phyloP scores from a whole-genome alignment of 2,888 invertebrate genomes.

The Liodrosophila aerea region DNA sequence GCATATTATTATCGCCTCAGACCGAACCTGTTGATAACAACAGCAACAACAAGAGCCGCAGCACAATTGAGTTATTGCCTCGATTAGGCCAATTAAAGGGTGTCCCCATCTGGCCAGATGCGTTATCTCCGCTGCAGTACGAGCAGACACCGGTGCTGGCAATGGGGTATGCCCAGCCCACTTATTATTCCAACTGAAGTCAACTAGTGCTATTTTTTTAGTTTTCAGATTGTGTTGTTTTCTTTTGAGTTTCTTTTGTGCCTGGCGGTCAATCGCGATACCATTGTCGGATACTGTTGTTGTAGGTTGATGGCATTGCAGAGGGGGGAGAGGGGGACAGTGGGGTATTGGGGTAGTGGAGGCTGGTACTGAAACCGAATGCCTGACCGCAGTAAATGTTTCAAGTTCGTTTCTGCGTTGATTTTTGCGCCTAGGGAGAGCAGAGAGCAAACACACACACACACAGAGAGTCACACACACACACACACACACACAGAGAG shows the following conservation, averaged over 20 bases:
- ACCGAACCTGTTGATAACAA: constrained; percentile 56
- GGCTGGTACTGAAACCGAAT: not conserved
- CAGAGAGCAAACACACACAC: constrained; percentile 28
- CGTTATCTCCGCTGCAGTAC: constrained; percentile 1
- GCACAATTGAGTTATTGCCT: constrained; percentile 74
- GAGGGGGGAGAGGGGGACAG: not conserved
- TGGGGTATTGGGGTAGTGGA: too few relatives aligned
- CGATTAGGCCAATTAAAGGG: constrained; percentile 72
- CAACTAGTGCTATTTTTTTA: constrained; percentile 19
- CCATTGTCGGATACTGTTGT: constrained; percentile 56
- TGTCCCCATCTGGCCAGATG: constrained; percentile 29
- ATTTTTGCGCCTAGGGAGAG: constrained; percentile 63
- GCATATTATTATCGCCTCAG: constrained; percentile 50
- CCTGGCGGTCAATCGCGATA: constrained; percentile 74
- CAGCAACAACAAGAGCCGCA: too few relatives aligned
- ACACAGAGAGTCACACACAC: constrained; percentile 15
- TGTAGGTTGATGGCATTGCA: not conserved
- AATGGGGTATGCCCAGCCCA: constrained; percentile 27
- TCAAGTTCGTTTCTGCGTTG: constrained; percentile 64
- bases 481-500: constrained; percentile 8
- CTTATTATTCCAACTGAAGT: constrained; percentile 42
- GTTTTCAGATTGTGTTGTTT: too few relatives aligned
- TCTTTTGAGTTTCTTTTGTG: constrained; percentile 28
- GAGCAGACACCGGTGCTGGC: constrained; percentile 17
- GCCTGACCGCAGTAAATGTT: constrained; percentile 36